Conservation (phyloP, 2,888 invertebrate species). For the Ceramica pisi region DNA sequence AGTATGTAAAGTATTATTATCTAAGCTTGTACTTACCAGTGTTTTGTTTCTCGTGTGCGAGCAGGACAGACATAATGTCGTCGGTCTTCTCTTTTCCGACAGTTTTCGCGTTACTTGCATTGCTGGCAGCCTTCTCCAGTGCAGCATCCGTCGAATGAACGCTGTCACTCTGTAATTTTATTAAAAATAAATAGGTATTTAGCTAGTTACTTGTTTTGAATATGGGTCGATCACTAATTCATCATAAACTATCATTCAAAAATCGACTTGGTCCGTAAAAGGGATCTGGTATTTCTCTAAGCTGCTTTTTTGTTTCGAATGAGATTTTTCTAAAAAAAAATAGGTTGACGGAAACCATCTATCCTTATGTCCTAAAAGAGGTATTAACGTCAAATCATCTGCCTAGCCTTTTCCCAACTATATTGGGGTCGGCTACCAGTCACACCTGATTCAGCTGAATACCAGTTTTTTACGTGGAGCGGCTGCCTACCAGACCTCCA, state of each 20-base stretch:
- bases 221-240: background rate
- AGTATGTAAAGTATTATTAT: background rate
- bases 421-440: too few relatives aligned
- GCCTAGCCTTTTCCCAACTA: too few relatives aligned
- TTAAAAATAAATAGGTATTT: constrained; percentile 11
- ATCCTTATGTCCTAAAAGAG: too few relatives aligned
- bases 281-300: background rate
- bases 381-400: too few relatives aligned
- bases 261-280: background rate
- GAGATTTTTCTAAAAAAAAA: too few relatives aligned
- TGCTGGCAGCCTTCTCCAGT: constrained; percentile 90
- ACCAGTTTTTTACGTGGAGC: too few relatives aligned
- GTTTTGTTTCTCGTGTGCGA: constrained; percentile 96
- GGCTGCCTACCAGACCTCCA: too few relatives aligned
- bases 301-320: background rate
- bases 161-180: constrained; percentile 81
- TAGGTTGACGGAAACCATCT: too few relatives aligned
- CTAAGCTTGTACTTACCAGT: constrained; percentile 75
- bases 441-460: too few relatives aligned
- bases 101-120: constrained; percentile 82
- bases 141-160: constrained; percentile 88
- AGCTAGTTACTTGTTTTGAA: background rate
- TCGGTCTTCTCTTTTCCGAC: constrained; percentile 93
- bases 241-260: background rate
- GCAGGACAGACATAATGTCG: constrained; percentile 97